Evolutionary conservation across 2,797 vertebrate genomes (phyloP).

Genomic region (Sternarchorhynchus goeldii): DNA sequence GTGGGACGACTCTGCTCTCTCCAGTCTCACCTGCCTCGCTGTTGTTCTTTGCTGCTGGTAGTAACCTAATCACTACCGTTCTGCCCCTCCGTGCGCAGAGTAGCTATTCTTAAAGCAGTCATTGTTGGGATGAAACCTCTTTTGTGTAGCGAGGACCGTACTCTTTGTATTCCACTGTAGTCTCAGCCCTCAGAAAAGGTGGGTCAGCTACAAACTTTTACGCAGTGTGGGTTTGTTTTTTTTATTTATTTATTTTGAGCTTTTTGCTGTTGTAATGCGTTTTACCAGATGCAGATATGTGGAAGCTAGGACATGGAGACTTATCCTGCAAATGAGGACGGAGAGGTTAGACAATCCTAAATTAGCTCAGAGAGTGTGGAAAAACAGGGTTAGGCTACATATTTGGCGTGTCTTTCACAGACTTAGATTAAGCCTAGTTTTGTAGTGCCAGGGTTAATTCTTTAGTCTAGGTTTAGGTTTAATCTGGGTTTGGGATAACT

Average conservation of each 20-base stretch:
- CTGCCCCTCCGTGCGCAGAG: slow-evolving; percentile 39
- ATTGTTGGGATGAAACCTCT: slow-evolving; percentile 46
- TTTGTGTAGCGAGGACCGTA: slow-evolving; percentile 37
- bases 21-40: slow-evolving; percentile 33
- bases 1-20: slow-evolving; percentile 19
- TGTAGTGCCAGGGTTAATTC: neutral
- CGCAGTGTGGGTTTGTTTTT: neutral
- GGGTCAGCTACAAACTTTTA: neutral
- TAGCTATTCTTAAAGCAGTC: slow-evolving; percentile 43
- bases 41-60: slow-evolving; percentile 26
- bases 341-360: too few species aligned
- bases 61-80: slow-evolving; percentile 51
- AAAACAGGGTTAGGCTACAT: too few species aligned
- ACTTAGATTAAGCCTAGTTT: neutral
- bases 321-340: too few species aligned
- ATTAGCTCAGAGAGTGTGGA: too few species aligned
- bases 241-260: neutral
- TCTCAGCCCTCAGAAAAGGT: neutral
- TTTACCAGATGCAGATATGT: too few species aligned
- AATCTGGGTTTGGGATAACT: neutral
- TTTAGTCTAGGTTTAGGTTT: neutral
- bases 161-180: neutral
- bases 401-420: too few species aligned
- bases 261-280: too few species aligned
- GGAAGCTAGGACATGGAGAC: too few species aligned